Evolutionary conservation across 37 sponge, comb jelly and placozoan genomes (phyloP).

Genomic region (Aphrocallistes beatrix): DNA sequence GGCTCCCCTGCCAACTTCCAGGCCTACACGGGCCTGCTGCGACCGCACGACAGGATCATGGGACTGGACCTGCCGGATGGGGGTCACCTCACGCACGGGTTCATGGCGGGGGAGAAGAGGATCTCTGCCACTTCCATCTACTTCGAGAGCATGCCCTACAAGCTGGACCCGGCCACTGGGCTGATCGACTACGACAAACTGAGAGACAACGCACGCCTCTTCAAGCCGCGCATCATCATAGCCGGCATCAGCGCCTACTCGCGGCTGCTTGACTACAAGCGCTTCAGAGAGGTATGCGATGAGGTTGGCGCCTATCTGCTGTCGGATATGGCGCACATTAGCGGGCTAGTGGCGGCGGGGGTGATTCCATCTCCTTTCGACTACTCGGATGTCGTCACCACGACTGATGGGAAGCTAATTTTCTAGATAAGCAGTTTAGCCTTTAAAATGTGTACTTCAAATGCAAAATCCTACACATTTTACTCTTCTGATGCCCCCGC

Average conservation of each 20-base stretch:
- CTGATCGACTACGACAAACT: conserved; percentile 83
- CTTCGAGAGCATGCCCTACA: conserved; percentile 97
- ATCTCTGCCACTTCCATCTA: conserved; percentile 90
- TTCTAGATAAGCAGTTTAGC: no score
- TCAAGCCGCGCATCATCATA: conserved; percentile 76
- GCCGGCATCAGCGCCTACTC: conserved; percentile 98
- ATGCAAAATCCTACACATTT: no score
- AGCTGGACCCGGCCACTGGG: conserved; percentile 60
- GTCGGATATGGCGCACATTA: conserved; percentile 97
- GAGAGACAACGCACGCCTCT: conserved; percentile 40
- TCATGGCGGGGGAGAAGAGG: conserved; percentile 78
- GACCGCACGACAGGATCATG: conserved; percentile 95
- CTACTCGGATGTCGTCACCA: conserved; percentile 84
- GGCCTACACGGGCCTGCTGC: conserved; percentile 85
- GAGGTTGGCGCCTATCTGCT: conserved; percentile 54
- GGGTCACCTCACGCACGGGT: conserved; percentile 96
- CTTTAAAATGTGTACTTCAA: no score
- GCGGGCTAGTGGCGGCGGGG: conserved; percentile 82
- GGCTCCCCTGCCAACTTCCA: conserved; percentile 98
- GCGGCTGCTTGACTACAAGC: conserved; percentile 68
- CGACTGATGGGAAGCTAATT: no score
- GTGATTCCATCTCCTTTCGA: conserved; percentile 86
- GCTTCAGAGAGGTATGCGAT: conserved; percentile 51
- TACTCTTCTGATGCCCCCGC: no score
- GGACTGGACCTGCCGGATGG: conserved; percentile 96